Conservation (phyloP, 2,113 vertebrate species). For the cattle (Bos taurus) region ARS-UCD2.0 NC_037333.1:37817001-37817500, state of each 20-base stretch:
- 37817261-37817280: fast-evolving
- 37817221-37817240: neutral
- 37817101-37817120: neutral
- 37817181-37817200: neutral
- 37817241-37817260: neutral
- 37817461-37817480: neutral
- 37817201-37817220: neutral
- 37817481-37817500: neutral
- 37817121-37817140: neutral
- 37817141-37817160: neutral
- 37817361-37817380: neutral
- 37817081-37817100: neutral
- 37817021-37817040: neutral
- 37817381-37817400: neutral
- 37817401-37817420: neutral
- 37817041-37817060: neutral
- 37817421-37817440: neutral
- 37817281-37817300: neutral
- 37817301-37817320: fast-evolving
- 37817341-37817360: neutral
- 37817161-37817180: neutral
- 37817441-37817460: neutral
- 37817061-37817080: neutral
- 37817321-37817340: fast-evolving
- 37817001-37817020: neutral